Evolutionary conservation across 1,140 invertebrate species (phyloP).

Genomic region (Helicoverpa armigera): DNA sequence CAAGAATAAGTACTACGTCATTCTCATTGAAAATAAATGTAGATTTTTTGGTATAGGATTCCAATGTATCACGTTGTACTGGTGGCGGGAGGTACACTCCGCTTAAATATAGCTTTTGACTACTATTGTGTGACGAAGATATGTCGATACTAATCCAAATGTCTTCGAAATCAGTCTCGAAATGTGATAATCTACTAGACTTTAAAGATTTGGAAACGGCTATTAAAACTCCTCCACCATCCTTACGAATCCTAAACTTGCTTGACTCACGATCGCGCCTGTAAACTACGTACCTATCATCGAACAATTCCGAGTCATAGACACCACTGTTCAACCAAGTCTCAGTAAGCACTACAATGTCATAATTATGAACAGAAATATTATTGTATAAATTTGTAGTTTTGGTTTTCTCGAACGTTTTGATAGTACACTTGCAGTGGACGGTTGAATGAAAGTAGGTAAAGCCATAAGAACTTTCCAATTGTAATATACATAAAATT

Average conservation of each 20-base stretch:
- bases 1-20: not conserved
- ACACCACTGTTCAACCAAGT: constrained; percentile 8
- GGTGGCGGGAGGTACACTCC: constrained; percentile 45
- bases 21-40: not conserved
- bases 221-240: not conserved
- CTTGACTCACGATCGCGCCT: not conserved
- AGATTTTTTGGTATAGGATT: not conserved
- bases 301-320: constrained; percentile 9
- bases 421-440: constrained; percentile 42
- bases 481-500: not conserved
- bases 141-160: constrained; percentile 34
- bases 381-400: not conserved
- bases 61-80: constrained; percentile 6
- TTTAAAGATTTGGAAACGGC: constrained; percentile 1
- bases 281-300: not conserved
- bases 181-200: not conserved
- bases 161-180: constrained; percentile 40
- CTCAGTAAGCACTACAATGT: constrained; percentile 5
- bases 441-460: not conserved
- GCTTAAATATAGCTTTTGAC: constrained; percentile 2
- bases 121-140: not conserved
- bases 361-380: not conserved
- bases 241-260: not conserved
- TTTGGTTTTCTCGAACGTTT: constrained; percentile 45
- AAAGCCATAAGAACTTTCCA: not conserved